These are phyloP conservation scores for Acrobasis repandana DNA, from an alignment of 2,888 invertebrate genomes.

Conservation along the genomic window DNA sequence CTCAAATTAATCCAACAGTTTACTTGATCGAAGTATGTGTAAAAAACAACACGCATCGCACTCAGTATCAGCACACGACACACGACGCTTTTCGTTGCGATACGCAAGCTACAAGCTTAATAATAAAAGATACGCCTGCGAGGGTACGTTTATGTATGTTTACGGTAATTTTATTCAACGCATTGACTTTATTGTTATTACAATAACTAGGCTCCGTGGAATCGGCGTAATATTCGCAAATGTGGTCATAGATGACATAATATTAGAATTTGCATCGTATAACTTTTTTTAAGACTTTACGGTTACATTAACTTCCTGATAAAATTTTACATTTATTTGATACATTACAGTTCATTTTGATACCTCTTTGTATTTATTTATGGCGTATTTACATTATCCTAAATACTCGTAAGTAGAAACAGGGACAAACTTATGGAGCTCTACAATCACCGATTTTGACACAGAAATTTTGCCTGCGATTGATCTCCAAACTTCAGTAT, in stretches of 20 bases:
- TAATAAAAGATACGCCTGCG: constrained; percentile 27
- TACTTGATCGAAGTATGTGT: not conserved
- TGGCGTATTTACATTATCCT: no score
- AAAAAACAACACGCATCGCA: constrained; percentile 27
- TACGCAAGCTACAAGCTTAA: not conserved
- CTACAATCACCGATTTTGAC: no score
- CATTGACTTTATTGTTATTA: constrained; percentile 15
- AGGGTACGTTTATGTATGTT: constrained; percentile 30
- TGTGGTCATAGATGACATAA: constrained; percentile 10
- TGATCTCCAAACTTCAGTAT: no score
- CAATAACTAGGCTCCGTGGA: constrained; percentile 19
- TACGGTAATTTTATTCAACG: constrained; percentile 31
- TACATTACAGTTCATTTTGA: not conserved
- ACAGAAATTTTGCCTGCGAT: no score
- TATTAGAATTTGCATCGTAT: constrained; percentile 11
- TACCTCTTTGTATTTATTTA: constrained; percentile 35
- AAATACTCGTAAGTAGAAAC: no score
- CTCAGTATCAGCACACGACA: constrained; percentile 25
- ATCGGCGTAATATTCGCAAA: constrained; percentile 16
- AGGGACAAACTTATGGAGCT: no score
- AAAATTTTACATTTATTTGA: not conserved
- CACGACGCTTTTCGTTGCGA: not conserved
- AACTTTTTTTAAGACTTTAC: constrained; percentile 7
- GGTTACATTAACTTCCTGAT: constrained; percentile 8
- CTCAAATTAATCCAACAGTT: not conserved